Evolutionary conservation across 2,797 vertebrate genomes (phyloP).

Genomic region (Takifugu rubripes): DNA sequence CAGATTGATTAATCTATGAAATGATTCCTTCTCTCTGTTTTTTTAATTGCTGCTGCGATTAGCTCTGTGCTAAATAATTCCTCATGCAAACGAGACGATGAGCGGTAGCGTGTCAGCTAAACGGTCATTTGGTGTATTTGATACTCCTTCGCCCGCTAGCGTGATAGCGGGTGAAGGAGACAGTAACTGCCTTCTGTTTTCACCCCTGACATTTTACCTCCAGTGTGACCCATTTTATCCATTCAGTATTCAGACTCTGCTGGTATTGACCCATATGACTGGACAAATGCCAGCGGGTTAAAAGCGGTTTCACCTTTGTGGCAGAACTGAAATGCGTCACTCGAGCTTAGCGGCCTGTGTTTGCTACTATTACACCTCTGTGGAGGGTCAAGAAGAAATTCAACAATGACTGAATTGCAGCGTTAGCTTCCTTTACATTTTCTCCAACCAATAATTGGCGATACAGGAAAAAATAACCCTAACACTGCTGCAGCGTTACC

Average conservation of each 20-base stretch:
- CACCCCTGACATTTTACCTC: conserved; percentile 62
- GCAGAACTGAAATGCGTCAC: conserved; percentile 20
- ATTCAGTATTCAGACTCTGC: conserved; percentile 45
- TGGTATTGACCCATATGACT: conserved; percentile 56
- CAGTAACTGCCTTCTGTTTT: conserved; percentile 51
- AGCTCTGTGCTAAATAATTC: conserved; percentile 29
- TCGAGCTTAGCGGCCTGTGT: conserved; percentile 42
- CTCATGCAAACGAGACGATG: conserved; percentile 45
- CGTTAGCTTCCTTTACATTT: too few relatives aligned
- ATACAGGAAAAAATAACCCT: not conserved
- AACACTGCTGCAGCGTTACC: not conserved
- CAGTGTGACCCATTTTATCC: conserved; percentile 50
- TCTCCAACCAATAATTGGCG: conserved; percentile 4
- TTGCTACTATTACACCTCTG: conserved; percentile 23
- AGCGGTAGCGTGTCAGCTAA: conserved; percentile 30
- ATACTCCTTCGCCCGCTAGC: conserved; percentile 38
- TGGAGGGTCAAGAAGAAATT: conserved; percentile 8
- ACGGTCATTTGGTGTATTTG: conserved; percentile 13
- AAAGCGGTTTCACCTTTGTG: conserved; percentile 41
- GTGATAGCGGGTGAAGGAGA: conserved; percentile 40
- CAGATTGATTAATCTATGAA: conserved; percentile 47
- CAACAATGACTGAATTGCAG: not conserved
- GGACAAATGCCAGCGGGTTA: conserved; percentile 55
- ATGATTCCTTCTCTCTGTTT: conserved; percentile 39
- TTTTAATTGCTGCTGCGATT: conserved; percentile 23